Percentiles rank a stretch among this genome's conserved stretches.
phyloP scores from a whole-genome alignment of 2,113 vertebrate genomes.

The Melanocharis versteri region DNA sequence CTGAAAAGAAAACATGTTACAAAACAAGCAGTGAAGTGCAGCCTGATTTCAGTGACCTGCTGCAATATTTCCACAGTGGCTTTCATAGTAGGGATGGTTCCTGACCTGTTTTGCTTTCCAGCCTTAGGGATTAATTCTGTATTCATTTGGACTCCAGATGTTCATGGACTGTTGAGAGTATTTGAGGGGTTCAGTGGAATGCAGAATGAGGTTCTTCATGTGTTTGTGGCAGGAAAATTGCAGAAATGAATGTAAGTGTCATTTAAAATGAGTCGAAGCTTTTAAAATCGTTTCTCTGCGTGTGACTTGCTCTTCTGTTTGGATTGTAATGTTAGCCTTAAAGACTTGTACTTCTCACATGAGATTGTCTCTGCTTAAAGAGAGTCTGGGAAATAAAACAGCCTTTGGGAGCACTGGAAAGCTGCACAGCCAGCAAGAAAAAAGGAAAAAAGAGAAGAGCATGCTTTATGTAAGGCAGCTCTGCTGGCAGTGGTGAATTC shows the following conservation, averaged over 20 bases:
- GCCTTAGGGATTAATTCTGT: conserved; percentile 9
- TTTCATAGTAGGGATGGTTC: neutral
- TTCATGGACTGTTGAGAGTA: neutral
- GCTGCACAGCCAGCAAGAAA: neutral
- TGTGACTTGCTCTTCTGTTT: conserved; percentile 12
- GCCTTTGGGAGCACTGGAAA: conserved; percentile 9
- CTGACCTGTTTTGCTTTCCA: neutral
- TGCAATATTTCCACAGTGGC: neutral
- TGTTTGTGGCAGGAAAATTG: neutral
- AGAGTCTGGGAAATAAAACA: conserved; percentile 28
- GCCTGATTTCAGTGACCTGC: neutral
- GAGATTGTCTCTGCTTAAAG: conserved; percentile 7
- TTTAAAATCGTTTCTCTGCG: neutral
- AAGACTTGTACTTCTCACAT: conserved; percentile 11
- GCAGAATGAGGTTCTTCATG: neutral
- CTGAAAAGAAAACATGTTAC: neutral
- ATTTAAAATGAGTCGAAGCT: neutral
- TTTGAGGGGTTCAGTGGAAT: conserved; percentile 11
- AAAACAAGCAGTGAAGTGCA: neutral
- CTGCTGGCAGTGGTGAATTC: neutral
- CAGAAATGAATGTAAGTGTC: conserved; percentile 43
- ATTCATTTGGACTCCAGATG: conserved; percentile 2
- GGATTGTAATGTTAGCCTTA: conserved; percentile 34
- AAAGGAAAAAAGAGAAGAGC: neutral
- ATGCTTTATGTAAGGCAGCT: neutral